A percentile compares a stretch with the other conserved stretches of the same genome.
phyloP scores from a whole-genome alignment of 2,888 invertebrate species.

The Drosophila fulvimacula region DNA sequence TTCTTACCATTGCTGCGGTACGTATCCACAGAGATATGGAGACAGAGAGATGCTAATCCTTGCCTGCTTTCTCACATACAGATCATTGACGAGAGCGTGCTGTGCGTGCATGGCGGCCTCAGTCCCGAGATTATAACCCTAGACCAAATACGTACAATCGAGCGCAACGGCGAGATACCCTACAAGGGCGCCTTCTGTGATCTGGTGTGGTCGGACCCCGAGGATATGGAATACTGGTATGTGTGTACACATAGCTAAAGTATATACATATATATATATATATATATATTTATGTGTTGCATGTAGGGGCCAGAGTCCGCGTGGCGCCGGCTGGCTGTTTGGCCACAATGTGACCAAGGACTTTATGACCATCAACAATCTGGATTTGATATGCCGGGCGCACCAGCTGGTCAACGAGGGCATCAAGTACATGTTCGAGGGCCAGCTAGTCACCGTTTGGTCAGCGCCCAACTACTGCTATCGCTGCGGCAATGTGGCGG shows the following conservation, averaged over 20 bases:
- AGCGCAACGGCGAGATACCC: slow-evolving; percentile 98
- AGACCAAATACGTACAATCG: slow-evolving; percentile 97
- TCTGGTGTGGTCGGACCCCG: slow-evolving; percentile 99
- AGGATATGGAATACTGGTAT: slow-evolving; percentile 96
- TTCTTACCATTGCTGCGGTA: slow-evolving; percentile 98
- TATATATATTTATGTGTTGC: not conserved
- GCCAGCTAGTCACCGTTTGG: slow-evolving; percentile 99
- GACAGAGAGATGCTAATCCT: not conserved
- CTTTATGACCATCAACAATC: slow-evolving; percentile 96
- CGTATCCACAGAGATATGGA: slow-evolving; percentile 9
- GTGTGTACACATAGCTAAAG: too few relatives aligned
- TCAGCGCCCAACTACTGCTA: slow-evolving; percentile 99
- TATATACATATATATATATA: too few relatives aligned
- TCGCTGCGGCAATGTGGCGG: slow-evolving; percentile 98
- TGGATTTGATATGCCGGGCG: slow-evolving; percentile 97
- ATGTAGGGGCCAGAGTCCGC: slow-evolving; percentile 92
- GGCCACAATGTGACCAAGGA: slow-evolving; percentile 96
- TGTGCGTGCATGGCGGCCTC: slow-evolving; percentile 99
- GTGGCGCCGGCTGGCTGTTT: slow-evolving; percentile 99
- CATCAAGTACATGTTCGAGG: slow-evolving; percentile 99
- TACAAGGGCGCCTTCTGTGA: slow-evolving; percentile 99
- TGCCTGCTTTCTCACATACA: slow-evolving; percentile 20
- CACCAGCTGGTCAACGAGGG: slow-evolving; percentile 99
- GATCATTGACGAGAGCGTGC: slow-evolving; percentile 97
- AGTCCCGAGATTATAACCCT: slow-evolving; percentile 98